These are phyloP conservation scores for Peucedramus taeniatus DNA, from an alignment of 2,113 vertebrate genomes.

Conservation along the genomic window DNA sequence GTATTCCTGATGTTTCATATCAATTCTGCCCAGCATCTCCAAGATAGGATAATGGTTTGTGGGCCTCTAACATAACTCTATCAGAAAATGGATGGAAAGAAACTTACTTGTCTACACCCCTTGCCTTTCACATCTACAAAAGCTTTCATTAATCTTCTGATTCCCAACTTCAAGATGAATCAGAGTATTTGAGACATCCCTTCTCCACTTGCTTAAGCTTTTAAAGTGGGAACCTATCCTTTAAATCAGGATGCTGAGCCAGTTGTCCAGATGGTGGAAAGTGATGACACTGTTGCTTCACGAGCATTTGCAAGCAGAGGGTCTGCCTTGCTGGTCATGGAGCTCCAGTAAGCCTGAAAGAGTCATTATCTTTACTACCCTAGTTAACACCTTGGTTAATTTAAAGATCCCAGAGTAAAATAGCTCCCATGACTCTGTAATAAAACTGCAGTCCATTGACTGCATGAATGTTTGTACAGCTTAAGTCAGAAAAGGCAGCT, in stretches of 20 bases:
- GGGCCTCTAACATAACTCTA: background rate
- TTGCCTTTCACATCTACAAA: background rate
- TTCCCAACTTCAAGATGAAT: background rate
- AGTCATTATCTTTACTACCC: background rate
- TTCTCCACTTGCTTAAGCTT: background rate
- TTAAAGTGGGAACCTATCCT: background rate
- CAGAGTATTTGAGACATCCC: background rate
- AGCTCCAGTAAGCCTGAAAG: background rate
- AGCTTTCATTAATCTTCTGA: background rate
- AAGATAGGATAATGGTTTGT: background rate
- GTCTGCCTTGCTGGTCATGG: background rate
- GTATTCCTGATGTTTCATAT: background rate
- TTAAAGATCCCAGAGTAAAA: conserved; percentile 23
- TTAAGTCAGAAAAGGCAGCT: background rate
- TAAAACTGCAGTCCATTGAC: background rate
- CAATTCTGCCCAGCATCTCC: background rate
- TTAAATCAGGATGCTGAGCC: background rate
- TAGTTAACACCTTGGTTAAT: conserved; percentile 36
- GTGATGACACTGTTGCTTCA: background rate
- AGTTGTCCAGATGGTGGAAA: background rate
- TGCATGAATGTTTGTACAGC: background rate
- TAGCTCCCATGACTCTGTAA: background rate
- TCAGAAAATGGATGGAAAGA: background rate
- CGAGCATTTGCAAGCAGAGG: background rate
- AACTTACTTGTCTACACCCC: background rate